These are phyloP conservation scores for Chymomyza caudatula DNA, from an alignment of 2,888 invertebrate species.

Conservation along the genomic window DNA sequence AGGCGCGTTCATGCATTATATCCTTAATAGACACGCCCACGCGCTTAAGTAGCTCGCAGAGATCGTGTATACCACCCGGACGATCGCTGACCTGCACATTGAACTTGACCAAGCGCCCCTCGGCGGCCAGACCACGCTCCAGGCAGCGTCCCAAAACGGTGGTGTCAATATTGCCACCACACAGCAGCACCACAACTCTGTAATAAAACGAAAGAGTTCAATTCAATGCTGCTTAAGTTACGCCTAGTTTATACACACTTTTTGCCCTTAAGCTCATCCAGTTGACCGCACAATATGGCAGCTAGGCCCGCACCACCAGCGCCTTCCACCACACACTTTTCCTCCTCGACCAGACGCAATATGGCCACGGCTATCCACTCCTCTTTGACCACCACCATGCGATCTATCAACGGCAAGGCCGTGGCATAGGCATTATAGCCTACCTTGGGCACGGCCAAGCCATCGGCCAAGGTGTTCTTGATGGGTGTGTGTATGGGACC, in stretches of 20 bases:
- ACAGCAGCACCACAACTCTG: slow-evolving; percentile 90
- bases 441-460: slow-evolving; percentile 91
- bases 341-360: slow-evolving; percentile 86
- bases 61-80: slow-evolving; percentile 90
- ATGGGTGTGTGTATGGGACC: slow-evolving; percentile 84
- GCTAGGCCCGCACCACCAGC: slow-evolving; percentile 92
- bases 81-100: slow-evolving; percentile 89
- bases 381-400: slow-evolving; percentile 88
- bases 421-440: slow-evolving; percentile 92
- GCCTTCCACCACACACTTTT: slow-evolving; percentile 94
- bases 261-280: slow-evolving; percentile 89
- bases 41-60: slow-evolving; percentile 86
- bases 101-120: slow-evolving; percentile 87
- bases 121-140: slow-evolving; percentile 92
- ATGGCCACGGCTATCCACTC: slow-evolving; percentile 91
- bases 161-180: slow-evolving; percentile 95
- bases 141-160: slow-evolving; percentile 92
- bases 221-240: background rate
- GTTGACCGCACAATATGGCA: slow-evolving; percentile 88
- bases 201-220: background rate
- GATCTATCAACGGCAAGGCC: slow-evolving; percentile 85
- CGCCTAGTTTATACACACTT: slow-evolving; percentile 79
- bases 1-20: slow-evolving; percentile 96
- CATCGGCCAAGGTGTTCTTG: slow-evolving; percentile 90
- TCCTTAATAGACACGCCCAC: slow-evolving; percentile 95